phyloP scores from a whole-genome alignment of 2,797 vertebrate species.

The Chloroceryle amazona region DNA sequence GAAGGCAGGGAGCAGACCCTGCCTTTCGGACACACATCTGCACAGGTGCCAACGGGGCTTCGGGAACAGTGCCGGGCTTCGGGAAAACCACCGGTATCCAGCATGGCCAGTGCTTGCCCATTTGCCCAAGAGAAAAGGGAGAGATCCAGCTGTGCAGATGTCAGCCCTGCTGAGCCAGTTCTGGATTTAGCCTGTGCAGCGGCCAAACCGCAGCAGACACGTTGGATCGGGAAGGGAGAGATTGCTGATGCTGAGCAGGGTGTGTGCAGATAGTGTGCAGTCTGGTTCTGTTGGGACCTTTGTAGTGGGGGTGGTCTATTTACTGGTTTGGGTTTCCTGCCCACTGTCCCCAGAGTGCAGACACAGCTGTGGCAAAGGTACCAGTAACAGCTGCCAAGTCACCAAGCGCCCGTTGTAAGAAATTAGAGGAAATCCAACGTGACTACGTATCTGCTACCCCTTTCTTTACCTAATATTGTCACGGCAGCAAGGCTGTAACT shows the following conservation, averaged over 20 bases:
- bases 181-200: rapidly evolving
- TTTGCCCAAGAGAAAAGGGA: not conserved
- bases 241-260: not conserved
- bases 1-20: not conserved
- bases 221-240: too few species aligned
- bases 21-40: not conserved
- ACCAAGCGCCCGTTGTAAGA: not conserved
- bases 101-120: not conserved
- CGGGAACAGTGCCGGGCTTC: not conserved
- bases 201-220: not conserved
- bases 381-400: not conserved
- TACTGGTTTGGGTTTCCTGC: not conserved
- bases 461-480: not conserved
- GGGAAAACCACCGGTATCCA: not conserved
- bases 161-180: not conserved
- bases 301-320: not conserved
- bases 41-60: not conserved
- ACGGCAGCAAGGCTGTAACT: not conserved
- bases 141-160: not conserved
- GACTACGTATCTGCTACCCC: not conserved
- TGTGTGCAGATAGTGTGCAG: not conserved
- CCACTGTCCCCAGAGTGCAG: not conserved
- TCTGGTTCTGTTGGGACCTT: not conserved
- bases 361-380: conserved; percentile 2
- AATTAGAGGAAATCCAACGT: not conserved